Conservation (phyloP, 2,113 vertebrate species). For the Cyprinodon tularosa region DNA sequence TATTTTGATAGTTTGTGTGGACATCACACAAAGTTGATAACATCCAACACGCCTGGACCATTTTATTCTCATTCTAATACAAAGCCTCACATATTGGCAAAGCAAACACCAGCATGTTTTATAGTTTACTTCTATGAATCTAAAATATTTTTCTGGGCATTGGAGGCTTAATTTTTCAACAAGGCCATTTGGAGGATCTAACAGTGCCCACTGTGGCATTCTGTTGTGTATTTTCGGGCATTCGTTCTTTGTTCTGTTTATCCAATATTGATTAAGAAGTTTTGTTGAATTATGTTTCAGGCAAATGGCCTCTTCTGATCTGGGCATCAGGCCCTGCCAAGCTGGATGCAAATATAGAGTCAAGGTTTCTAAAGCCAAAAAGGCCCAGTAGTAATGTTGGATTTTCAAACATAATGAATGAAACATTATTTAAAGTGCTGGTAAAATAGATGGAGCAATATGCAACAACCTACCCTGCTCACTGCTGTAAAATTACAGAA, state of each 20-base stretch:
- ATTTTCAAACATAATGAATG: neutral
- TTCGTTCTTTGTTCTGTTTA: neutral
- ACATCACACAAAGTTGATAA: neutral
- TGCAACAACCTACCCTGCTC: neutral
- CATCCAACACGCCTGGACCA: neutral
- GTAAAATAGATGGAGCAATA: neutral
- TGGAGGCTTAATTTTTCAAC: neutral
- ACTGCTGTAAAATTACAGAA: neutral
- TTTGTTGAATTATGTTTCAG: neutral
- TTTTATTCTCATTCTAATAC: neutral
- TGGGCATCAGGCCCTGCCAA: neutral
- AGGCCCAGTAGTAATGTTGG: constrained; percentile 20
- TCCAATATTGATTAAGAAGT: neutral
- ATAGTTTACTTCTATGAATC: neutral
- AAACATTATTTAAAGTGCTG: constrained; percentile 2
- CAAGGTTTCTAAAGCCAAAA: constrained; percentile 2
- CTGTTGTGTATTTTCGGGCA: neutral
- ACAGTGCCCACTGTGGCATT: neutral
- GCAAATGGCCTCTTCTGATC: neutral
- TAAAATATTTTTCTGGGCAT: neutral
- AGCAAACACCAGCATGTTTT: neutral
- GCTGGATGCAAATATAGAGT: constrained; percentile 4
- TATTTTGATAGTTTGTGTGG: neutral
- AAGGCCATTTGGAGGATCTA: neutral
- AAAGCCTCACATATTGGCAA: neutral